phyloP scores from a whole-genome alignment of 1,140 invertebrate genomes.

The Drosophila yakuba region DNA sequence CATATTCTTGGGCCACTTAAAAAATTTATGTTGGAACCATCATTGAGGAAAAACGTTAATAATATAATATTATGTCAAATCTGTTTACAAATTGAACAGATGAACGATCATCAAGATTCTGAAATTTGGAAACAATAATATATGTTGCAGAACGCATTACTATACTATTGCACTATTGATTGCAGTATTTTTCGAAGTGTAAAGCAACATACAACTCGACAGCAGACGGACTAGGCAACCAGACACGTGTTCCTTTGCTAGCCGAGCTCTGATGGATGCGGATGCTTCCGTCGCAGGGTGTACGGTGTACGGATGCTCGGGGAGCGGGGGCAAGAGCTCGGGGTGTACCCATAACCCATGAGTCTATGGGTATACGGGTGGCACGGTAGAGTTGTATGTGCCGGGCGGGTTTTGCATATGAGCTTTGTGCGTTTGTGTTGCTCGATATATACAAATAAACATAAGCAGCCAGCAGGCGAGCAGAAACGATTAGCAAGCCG shows the following conservation, averaged over 20 bases:
- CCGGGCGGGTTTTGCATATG: conserved; percentile 63
- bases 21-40: too few relatives aligned
- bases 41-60: too few relatives aligned
- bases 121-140: too few relatives aligned
- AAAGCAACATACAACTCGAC: conserved; percentile 15
- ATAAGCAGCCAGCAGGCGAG: conserved; percentile 77
- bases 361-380: conserved; percentile 4
- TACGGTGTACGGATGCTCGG: background rate
- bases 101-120: too few relatives aligned
- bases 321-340: background rate
- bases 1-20: too few relatives aligned
- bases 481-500: conserved; percentile 75
- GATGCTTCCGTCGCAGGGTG: conserved; percentile 18
- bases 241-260: conserved; percentile 23
- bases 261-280: conserved; percentile 24
- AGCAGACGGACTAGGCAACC: conserved; percentile 13
- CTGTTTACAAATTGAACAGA: too few relatives aligned
- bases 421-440: conserved; percentile 76
- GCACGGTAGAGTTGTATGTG: conserved; percentile 48
- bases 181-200: conserved; percentile 15
- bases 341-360: background rate
- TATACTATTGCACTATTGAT: too few relatives aligned
- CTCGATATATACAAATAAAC: conserved; percentile 84
- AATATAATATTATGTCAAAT: too few relatives aligned
- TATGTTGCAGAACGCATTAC: too few relatives aligned